Base-by-base conservation (phyloP, 2,113 vertebrate species). In the Sardina pilchardus region DNA sequence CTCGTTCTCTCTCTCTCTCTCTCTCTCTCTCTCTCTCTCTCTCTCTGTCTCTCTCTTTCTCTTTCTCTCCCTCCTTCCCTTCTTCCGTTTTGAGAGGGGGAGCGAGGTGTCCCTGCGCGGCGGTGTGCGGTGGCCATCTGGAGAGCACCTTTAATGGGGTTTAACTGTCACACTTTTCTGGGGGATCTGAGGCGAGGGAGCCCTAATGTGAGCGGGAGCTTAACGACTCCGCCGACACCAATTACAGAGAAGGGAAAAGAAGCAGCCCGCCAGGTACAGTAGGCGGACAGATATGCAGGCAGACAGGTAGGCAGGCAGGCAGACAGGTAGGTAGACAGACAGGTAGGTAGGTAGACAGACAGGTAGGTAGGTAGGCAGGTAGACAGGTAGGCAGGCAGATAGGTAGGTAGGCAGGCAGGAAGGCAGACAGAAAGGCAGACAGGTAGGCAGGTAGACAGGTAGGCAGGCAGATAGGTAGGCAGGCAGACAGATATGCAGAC, bases 161-260 rank as follows among this genome's bases (percentile, higher is more conserved):
- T 86, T 86, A 81, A 85, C 34, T 89, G 59, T 85, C 85, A 82
- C 81, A 82, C 81, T 85, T 24, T 71, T 59, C 81, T 34, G 87
- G 87, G 81, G 53, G 85, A 83, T 50, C 85, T 67, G 81, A 86
- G 19, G 39, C 81, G 59, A 82, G 63, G 0, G 82, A 43, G 14
- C 36, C 24, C 26, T 85, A 53, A 85, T 86, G 43, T 43, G 89
- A 85, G 84, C 78, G 81, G 84, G 47, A 82, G 81, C 85, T 82
- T 86, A 88, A 88, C 82, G 86, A 34, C 47, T 87, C 48, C 24
- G 42, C 83, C 81, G 59, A 84, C 53, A 81, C 85, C 71, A 87
- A 89, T 89, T 88, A 87, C 36, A 84, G 86, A 83, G 50, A 16
- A 30, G 19, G 43, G 26, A 53, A 34, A 26, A 30, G 81, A 56